These are phyloP conservation scores for Ageneiosus marmoratus DNA, from an alignment of 2,113 vertebrate genomes.

Conservation along the genomic window DNA sequence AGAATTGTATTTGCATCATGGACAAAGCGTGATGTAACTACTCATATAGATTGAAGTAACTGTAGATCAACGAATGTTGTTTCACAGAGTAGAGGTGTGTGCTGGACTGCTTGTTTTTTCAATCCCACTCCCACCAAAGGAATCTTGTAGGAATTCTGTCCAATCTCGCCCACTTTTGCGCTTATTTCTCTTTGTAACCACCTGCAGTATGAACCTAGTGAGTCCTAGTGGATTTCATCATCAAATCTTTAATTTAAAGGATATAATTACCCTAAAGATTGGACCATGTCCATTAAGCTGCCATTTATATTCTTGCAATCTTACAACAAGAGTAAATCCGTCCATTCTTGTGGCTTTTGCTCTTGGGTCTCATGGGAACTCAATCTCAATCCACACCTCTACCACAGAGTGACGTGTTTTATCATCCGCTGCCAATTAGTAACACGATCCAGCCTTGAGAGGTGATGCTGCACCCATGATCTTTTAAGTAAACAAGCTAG, in stretches of 20 bases:
- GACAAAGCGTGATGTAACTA: neutral
- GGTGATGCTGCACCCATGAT: constrained; percentile 2
- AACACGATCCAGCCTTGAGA: constrained; percentile 2
- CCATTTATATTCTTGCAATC: neutral
- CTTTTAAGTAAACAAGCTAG: neutral
- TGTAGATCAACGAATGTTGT: neutral
- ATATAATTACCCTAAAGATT: too few species aligned
- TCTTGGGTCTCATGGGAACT: neutral
- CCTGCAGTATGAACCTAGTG: neutral
- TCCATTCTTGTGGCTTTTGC: neutral
- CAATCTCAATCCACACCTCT: constrained; percentile 1
- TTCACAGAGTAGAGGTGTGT: neutral
- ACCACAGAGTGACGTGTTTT: neutral
- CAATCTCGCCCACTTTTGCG: neutral
- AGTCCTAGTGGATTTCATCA: neutral
- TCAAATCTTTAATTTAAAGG: too few species aligned
- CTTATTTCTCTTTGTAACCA: neutral
- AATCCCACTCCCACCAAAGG: constrained; percentile 22
- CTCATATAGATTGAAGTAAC: neutral
- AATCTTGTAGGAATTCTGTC: constrained; percentile 11
- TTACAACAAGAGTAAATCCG: neutral
- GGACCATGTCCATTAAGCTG: neutral
- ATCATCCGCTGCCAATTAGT: constrained; percentile 10
- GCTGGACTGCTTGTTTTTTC: neutral
- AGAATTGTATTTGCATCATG: neutral